Evolutionary conservation across 2,113 vertebrate species (phyloP), one percentile per base, ranked within the genome.

Genomic region (Amphilophus citrinellus): DNA sequence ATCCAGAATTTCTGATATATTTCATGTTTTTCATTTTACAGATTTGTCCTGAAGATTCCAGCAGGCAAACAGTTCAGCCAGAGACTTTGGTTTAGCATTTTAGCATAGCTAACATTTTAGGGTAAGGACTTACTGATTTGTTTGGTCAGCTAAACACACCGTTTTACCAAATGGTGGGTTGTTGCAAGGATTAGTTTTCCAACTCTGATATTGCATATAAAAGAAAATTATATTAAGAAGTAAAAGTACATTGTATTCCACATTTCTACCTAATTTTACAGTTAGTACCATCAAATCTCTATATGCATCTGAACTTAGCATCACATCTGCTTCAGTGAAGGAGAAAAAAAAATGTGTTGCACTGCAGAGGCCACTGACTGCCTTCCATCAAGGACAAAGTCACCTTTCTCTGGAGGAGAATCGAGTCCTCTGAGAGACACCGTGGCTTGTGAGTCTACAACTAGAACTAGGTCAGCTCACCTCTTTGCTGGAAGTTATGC

Each of bases 361-460:
- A 78, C 75, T 59, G 82, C 75, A 79, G 87, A 77, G 91, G 82
- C 73, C 87, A 81, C 66, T 80, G 83, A 89, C 80, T 84, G 85
- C 76, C 87, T 92, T 88, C 82, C 87, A 91, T 93, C 90, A 94
- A 93, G 93, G 91, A 94, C 93, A 90, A 75, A 80, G 81, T 93
- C 90, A 93, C 91, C 91, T 93, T 93, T 78, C 91, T 90, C 85
- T 82, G 86, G 87, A 91, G 88, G 87, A 92, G 87, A 92, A 76
- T 24, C 4, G 10, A 75, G 79, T 94, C 91, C 91, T 92, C 60
- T 35, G 92, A 87, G 93, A 89, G 80, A n/a, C 61, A 20, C 76
- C 20, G 83, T 80, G 80, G 76, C 83, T 88, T 84, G 82, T 62
- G 83, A 89, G 88, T 86, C 83, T 82, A 58, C 88, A 30, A 85